These are phyloP conservation scores for Eupsilia transversa DNA, from an alignment of 2,888 invertebrate genomes.

Conservation along the genomic window DNA sequence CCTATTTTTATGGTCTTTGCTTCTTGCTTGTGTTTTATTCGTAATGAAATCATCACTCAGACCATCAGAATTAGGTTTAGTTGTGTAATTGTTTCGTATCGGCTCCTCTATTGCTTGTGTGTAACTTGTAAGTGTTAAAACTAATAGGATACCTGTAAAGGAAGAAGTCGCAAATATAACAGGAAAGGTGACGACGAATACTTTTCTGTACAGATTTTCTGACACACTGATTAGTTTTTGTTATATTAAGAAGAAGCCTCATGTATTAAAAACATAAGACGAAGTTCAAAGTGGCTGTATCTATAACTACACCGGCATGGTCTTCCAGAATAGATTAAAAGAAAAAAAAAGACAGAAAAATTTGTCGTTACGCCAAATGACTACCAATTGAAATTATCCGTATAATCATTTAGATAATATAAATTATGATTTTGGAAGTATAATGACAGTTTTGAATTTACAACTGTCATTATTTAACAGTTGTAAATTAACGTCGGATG, in stretches of 20 bases:
- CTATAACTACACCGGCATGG: background rate
- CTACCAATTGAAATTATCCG: background rate
- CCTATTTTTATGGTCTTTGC: constrained; percentile 25
- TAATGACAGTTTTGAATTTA: background rate
- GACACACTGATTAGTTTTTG: background rate
- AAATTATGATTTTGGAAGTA: background rate
- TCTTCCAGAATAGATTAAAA: background rate
- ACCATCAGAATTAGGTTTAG: background rate
- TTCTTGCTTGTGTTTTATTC: background rate
- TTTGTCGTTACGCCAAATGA: too few species aligned
- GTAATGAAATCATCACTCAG: background rate
- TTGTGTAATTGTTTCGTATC: background rate
- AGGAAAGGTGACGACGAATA: background rate
- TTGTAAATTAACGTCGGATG: too few species aligned
- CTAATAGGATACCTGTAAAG: constrained; percentile 33
- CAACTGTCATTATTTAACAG: background rate
- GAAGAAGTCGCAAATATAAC: background rate
- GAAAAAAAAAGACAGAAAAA: background rate
- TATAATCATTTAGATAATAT: too few species aligned
- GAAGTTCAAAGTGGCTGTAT: background rate
- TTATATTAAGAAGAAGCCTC: background rate
- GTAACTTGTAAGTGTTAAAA: constrained; percentile 18
- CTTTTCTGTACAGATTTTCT: background rate
- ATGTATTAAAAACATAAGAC: background rate
- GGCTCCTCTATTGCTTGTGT: constrained; percentile 6